These are phyloP conservation scores for Rafetus swinhoei DNA, from an alignment of 2,113 vertebrate genomes.

Conservation along the genomic window DNA sequence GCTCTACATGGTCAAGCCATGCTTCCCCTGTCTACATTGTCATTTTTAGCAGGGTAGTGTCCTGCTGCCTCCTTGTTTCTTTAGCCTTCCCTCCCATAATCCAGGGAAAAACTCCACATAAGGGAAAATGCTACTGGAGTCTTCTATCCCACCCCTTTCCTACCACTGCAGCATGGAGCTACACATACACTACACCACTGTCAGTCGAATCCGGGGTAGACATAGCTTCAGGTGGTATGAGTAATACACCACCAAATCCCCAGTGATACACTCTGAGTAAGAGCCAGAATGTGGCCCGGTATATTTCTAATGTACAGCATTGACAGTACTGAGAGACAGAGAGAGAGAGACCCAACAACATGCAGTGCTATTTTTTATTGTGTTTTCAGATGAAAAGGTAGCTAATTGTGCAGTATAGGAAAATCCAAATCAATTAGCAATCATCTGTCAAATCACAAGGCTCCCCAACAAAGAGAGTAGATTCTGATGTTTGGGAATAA, in stretches of 20 bases:
- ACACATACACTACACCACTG: not conserved
- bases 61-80: not conserved
- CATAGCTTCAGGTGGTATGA: not conserved
- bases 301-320: rapidly evolving
- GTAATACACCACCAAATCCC: not conserved
- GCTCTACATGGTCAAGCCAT: not conserved
- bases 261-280: not conserved
- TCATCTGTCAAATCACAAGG: not conserved
- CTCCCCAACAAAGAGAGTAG: not conserved
- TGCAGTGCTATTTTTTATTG: not conserved
- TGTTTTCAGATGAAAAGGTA: not conserved
- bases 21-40: not conserved
- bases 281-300: not conserved
- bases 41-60: not conserved
- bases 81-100: not conserved
- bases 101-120: not conserved
- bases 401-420: not conserved
- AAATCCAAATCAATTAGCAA: not conserved
- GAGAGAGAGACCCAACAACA: not conserved
- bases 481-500: not conserved
- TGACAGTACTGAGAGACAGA: not conserved
- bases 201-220: not conserved
- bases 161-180: not conserved
- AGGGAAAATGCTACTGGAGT: not conserved
- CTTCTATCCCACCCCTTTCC: not conserved